Conservation (phyloP, 2,797 vertebrate genomes). For the Gobio occitaniae region DNA sequence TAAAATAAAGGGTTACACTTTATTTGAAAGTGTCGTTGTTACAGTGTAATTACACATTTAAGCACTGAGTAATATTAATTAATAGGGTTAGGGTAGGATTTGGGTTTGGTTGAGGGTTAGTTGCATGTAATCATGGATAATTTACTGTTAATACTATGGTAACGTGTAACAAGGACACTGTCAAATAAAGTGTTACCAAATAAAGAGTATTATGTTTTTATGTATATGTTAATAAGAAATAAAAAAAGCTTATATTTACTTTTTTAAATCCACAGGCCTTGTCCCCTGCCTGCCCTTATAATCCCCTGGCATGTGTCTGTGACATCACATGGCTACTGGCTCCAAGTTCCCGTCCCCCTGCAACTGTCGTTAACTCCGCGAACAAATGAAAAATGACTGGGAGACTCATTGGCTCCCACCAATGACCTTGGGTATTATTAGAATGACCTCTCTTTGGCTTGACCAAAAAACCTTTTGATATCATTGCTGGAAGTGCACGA, state of each 20-base stretch:
- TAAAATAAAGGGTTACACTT: too few species aligned
- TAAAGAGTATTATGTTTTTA: neutral
- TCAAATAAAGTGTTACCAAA: too few species aligned
- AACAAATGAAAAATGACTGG: constrained; percentile 91
- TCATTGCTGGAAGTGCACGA: constrained; percentile 78
- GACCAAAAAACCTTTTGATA: constrained; percentile 86
- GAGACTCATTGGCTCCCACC: constrained; percentile 87
- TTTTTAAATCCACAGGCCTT: constrained; percentile 82
- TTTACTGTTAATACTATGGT: too few species aligned
- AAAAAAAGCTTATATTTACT: constrained; percentile 62
- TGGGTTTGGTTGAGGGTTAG: too few species aligned
- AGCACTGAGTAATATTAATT: too few species aligned
- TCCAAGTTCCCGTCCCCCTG: constrained; percentile 83
- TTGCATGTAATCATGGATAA: too few species aligned
- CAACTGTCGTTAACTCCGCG: constrained; percentile 88
- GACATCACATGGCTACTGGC: constrained; percentile 86
- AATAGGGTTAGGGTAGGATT: too few species aligned
- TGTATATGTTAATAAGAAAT: constrained; percentile 43
- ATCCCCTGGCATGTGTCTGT: constrained; percentile 86
- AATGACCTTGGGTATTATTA: constrained; percentile 89
- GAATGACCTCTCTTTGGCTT: constrained; percentile 88
- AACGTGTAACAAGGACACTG: too few species aligned
- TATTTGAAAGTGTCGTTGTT: too few species aligned
- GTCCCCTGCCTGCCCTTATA: constrained; percentile 87
- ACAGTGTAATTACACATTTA: too few species aligned